These are phyloP conservation scores for Halictus quadricinctus DNA, from an alignment of 2,888 invertebrate genomes.

Conservation along the genomic window DNA sequence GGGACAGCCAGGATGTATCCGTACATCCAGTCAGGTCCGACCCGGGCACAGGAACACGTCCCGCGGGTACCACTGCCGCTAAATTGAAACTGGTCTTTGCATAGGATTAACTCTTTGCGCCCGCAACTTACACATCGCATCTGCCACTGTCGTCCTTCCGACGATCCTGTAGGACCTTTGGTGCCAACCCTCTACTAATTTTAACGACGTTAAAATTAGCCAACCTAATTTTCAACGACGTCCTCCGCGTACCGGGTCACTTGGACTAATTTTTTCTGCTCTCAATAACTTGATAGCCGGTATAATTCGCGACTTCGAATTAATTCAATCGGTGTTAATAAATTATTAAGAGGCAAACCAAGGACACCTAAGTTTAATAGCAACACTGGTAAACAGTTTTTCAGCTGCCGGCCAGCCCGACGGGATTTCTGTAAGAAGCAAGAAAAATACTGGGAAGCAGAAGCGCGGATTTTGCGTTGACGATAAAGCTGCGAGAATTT, in stretches of 20 bases:
- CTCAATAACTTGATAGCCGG: too few relatives aligned
- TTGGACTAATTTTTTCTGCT: too few relatives aligned
- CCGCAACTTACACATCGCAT: constrained; percentile 57
- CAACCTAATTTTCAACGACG: too few relatives aligned
- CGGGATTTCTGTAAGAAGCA: constrained; percentile 30
- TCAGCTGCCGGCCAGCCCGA: constrained; percentile 18
- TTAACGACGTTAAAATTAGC: too few relatives aligned
- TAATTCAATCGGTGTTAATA: too few relatives aligned
- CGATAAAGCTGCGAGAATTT: constrained; percentile 12
- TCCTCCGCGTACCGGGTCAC: too few relatives aligned
- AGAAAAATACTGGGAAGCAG: constrained; percentile 24
- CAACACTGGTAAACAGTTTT: constrained; percentile 15
- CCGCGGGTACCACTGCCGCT: constrained; percentile 73
- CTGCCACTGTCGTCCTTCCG: constrained; percentile 5
- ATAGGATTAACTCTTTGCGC: constrained; percentile 77
- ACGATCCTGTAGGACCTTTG: constrained; percentile 24
- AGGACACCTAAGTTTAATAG: not conserved
- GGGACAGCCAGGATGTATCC: constrained; percentile 56
- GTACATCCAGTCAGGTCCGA: not conserved
- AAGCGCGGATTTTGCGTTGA: constrained; percentile 18
- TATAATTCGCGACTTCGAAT: too few relatives aligned
- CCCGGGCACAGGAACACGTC: constrained; percentile 66
- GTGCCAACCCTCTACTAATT: too few relatives aligned
- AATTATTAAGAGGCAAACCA: not conserved
- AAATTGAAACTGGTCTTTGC: constrained; percentile 80